Conservation (phyloP, 2,113 vertebrate genomes). For the Chaetops frenatus region DNA sequence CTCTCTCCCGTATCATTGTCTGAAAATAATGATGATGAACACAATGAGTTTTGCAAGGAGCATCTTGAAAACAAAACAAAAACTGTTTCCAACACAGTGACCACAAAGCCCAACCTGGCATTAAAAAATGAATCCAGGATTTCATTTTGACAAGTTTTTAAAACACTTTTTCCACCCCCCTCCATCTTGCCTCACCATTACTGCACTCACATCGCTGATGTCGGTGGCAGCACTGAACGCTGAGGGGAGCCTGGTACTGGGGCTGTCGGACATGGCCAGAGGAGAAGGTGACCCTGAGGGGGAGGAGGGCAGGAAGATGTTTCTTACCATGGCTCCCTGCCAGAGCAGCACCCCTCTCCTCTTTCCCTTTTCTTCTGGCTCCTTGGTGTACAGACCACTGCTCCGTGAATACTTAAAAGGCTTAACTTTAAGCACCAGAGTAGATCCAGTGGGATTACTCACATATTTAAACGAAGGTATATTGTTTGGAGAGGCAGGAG, state of each 20-base stretch:
- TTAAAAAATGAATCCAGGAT: neutral
- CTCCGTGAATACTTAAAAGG: neutral
- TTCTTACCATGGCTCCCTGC: neutral
- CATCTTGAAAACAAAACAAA: neutral
- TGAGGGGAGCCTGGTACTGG: accelerated
- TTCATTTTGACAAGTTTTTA: neutral
- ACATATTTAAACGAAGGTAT: neutral
- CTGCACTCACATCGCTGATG: neutral
- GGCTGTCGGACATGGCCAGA: neutral
- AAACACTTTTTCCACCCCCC: accelerated
- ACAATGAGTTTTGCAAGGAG: neutral
- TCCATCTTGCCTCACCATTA: neutral
- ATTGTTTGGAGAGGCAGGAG: neutral
- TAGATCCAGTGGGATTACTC: neutral
- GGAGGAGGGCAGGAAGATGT: neutral
- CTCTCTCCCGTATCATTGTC: neutral
- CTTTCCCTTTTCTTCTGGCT: neutral
- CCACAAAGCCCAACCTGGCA: neutral
- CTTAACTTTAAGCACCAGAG: neutral
- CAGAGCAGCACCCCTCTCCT: accelerated
- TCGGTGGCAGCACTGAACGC: accelerated
- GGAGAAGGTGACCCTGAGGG: neutral
- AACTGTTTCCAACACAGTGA: neutral
- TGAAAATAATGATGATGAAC: neutral
- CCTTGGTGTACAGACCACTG: neutral